Conservation (phyloP, 2,888 invertebrate genomes). For the Ryuthela nishihirai region DNA sequence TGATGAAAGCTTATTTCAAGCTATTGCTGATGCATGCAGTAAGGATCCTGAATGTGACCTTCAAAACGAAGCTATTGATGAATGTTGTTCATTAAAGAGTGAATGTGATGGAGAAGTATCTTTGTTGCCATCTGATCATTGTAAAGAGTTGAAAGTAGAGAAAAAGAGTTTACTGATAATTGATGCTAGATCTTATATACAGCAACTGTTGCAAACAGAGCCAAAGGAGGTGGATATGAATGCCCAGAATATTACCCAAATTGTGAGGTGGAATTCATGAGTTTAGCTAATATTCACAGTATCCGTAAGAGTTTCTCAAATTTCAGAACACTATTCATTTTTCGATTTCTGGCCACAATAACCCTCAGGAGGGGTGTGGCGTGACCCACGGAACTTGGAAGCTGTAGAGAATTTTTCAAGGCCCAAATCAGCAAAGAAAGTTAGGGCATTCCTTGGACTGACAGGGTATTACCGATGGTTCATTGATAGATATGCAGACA, state of each 20-base stretch:
- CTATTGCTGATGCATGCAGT: conserved; percentile 74
- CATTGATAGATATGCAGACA: too few species aligned
- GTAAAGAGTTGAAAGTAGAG: too few species aligned
- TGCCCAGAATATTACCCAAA: conserved; percentile 91
- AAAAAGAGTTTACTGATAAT: conserved; percentile 75
- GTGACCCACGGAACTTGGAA: too few species aligned
- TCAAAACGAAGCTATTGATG: conserved; percentile 2
- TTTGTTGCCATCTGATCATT: too few species aligned
- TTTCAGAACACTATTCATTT: conserved; percentile 65
- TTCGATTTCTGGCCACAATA: too few species aligned
- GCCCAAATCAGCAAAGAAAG: too few species aligned
- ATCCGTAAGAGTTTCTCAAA: conserved; percentile 89
- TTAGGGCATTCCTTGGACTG: too few species aligned
- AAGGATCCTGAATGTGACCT: conserved; percentile 19
- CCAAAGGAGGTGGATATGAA: conserved; percentile 95
- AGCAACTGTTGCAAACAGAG: conserved; percentile 92
- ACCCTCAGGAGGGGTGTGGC: too few species aligned
- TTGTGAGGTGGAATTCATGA: conserved; percentile 96
- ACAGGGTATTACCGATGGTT: too few species aligned
- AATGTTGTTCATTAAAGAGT: conserved; percentile 7
- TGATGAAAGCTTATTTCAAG: conserved; percentile 83
- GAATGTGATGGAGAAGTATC: conserved; percentile 14
- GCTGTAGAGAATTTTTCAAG: too few species aligned
- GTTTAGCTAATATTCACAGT: conserved; percentile 93
- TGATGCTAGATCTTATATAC: conserved; percentile 94